Evolutionary conservation across 2,797 vertebrate genomes (phyloP).

Genomic region (Fundulus diaphanus): DNA sequence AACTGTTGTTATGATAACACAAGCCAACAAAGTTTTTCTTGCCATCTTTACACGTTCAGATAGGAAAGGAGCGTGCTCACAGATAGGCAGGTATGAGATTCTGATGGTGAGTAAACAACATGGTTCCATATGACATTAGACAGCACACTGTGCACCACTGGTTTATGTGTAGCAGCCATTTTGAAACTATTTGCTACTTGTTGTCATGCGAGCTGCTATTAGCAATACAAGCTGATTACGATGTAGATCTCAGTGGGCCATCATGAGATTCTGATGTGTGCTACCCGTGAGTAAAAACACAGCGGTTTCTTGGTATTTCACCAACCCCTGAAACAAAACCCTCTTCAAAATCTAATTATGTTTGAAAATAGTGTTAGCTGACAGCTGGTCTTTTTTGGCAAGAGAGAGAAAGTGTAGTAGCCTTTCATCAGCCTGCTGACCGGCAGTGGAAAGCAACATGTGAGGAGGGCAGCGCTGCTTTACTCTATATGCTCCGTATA

Average conservation of each 20-base stretch:
- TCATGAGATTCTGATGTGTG: no score
- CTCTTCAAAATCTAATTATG: neutral
- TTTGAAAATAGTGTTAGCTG: neutral
- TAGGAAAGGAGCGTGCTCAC: neutral
- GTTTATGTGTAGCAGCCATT: neutral
- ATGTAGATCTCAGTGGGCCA: no score
- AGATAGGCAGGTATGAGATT: neutral
- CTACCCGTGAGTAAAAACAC: no score
- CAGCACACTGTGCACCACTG: neutral
- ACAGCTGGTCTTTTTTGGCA: neutral
- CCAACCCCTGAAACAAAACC: no score
- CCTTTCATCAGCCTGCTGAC: neutral
- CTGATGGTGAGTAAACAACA: no score
- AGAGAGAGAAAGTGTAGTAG: neutral
- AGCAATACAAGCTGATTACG: neutral
- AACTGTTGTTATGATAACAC: no score
- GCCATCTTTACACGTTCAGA: no score
- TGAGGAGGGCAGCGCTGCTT: neutral
- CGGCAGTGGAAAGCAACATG: neutral
- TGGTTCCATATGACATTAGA: no score
- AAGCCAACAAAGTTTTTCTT: no score
- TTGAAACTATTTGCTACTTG: neutral
- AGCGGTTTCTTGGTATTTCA: no score
- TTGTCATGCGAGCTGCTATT: neutral
- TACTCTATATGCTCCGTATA: neutral